Percentiles rank a stretch among this genome's conserved stretches.
Evolutionary conservation across 2,888 invertebrate genomes (phyloP).

Genomic region (Platycheirus rosarum): DNA sequence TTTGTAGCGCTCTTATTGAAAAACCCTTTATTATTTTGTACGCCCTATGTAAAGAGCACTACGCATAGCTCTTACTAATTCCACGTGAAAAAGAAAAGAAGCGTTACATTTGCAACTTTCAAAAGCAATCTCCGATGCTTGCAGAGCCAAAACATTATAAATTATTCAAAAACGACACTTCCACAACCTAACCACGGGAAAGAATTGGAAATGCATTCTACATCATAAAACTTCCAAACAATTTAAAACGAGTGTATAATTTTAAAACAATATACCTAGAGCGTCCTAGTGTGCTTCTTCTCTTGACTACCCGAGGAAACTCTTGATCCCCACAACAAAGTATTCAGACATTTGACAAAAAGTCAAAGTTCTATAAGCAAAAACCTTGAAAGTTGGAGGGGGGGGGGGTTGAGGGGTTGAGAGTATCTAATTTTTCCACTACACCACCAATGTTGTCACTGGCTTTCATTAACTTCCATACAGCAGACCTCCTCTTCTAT

Average conservation of each 20-base stretch:
- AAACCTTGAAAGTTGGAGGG: too few relatives aligned
- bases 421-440: conserved; percentile 32
- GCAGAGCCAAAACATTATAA: too few relatives aligned
- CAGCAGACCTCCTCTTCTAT: not conserved
- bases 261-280: conserved; percentile 2
- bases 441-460: conserved; percentile 46
- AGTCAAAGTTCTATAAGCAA: conserved; percentile 10
- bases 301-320: conserved; percentile 14
- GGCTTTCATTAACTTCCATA: conserved; percentile 40
- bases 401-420: not conserved
- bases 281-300: not conserved
- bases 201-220: too few relatives aligned
- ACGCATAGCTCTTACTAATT: too few relatives aligned
- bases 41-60: too few relatives aligned
- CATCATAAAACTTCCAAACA: not conserved
- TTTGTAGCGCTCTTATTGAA: too few relatives aligned
- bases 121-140: too few relatives aligned
- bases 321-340: conserved; percentile 36
- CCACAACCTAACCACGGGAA: too few relatives aligned
- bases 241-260: not conserved
- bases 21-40: too few relatives aligned
- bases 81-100: too few relatives aligned
- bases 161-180: too few relatives aligned
- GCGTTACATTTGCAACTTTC: too few relatives aligned
- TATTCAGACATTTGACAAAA: not conserved